A percentile compares a stretch with the other conserved stretches of the same genome.
Conservation (phyloP, 2,797 vertebrate genomes). For the Pseudochirops corinnae region DNA sequence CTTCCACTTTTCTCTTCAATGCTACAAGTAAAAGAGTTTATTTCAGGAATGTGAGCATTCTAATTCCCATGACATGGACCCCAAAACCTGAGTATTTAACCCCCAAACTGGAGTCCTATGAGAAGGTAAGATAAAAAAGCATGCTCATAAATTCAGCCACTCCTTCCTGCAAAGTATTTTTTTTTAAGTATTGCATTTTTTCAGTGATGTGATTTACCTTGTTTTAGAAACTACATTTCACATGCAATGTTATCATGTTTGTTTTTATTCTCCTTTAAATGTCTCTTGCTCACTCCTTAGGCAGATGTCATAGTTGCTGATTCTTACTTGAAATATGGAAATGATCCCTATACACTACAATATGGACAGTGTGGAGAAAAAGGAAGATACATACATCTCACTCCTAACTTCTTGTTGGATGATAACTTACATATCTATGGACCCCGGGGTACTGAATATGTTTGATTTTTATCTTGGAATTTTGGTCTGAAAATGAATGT, state of each 20-base stretch:
- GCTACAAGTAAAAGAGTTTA: slow-evolving; percentile 75
- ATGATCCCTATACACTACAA: slow-evolving; percentile 86
- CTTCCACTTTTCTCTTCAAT: slow-evolving; percentile 76
- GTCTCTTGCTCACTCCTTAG: slow-evolving; percentile 70
- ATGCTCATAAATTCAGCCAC: slow-evolving; percentile 2
- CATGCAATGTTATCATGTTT: background rate
- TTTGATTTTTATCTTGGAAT: slow-evolving; percentile 54
- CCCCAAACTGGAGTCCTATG: slow-evolving; percentile 77
- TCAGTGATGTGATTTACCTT: slow-evolving; percentile 7
- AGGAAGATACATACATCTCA: slow-evolving; percentile 86
- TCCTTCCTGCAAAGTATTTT: slow-evolving; percentile 18
- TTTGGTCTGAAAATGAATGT: slow-evolving; percentile 13
- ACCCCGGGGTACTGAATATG: slow-evolving; percentile 79
- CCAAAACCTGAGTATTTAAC: slow-evolving; percentile 70
- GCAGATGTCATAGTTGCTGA: slow-evolving; percentile 85
- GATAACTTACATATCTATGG: slow-evolving; percentile 78
- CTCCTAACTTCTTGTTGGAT: slow-evolving; percentile 83
- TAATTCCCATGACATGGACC: slow-evolving; percentile 78
- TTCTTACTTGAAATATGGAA: slow-evolving; percentile 62
- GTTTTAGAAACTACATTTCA: background rate
- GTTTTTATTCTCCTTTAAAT: background rate
- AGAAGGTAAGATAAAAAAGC: slow-evolving; percentile 65
- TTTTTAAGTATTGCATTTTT: background rate
- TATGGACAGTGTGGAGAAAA: slow-evolving; percentile 83
- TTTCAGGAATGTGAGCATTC: slow-evolving; percentile 78